A percentile compares a stretch with the other conserved stretches of the same genome.
These are phyloP conservation scores for Spodoptera frugiperda DNA, from an alignment of 1,140 invertebrate genomes.

Conservation along the genomic window DNA sequence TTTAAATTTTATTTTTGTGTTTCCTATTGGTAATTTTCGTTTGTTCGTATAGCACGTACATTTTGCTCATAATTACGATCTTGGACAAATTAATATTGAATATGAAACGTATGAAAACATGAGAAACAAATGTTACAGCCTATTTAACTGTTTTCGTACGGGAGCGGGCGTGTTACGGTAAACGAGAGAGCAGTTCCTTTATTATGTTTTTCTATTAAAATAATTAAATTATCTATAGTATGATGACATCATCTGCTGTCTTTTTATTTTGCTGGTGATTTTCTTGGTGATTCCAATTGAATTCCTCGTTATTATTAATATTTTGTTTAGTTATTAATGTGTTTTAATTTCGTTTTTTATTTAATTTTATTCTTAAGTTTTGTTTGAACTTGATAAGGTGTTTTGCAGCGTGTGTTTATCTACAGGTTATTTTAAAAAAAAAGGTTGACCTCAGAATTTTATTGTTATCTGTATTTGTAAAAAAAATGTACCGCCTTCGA, in stretches of 20 bases:
- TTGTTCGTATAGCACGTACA: background rate
- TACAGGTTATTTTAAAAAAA: background rate
- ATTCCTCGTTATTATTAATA: conserved; percentile 3
- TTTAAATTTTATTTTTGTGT: conserved; percentile 5
- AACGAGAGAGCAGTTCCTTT: conserved; percentile 36
- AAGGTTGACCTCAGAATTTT: background rate
- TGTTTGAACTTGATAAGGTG: background rate
- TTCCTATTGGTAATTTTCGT: conserved; percentile 4
- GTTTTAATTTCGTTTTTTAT: background rate
- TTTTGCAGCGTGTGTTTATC: background rate
- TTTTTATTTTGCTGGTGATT: conserved; percentile 29
- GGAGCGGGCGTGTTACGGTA: conserved; percentile 45
- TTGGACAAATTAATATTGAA: conserved; percentile 33
- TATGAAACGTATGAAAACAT: conserved; percentile 1
- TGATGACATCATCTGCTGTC: conserved; percentile 17
- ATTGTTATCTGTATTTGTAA: background rate
- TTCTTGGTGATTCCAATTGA: conserved; percentile 5
- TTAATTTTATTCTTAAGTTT: background rate
- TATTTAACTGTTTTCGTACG: conserved; percentile 26
- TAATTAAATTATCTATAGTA: background rate
- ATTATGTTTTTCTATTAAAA: conserved; percentile 24
- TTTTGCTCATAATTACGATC: conserved; percentile 36
- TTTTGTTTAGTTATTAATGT: background rate
- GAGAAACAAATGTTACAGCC: conserved; percentile 45
- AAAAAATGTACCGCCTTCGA: conserved; percentile 14